phyloP scores from a whole-genome alignment of 2,888 invertebrate species.

The Nycteola revayana region DNA sequence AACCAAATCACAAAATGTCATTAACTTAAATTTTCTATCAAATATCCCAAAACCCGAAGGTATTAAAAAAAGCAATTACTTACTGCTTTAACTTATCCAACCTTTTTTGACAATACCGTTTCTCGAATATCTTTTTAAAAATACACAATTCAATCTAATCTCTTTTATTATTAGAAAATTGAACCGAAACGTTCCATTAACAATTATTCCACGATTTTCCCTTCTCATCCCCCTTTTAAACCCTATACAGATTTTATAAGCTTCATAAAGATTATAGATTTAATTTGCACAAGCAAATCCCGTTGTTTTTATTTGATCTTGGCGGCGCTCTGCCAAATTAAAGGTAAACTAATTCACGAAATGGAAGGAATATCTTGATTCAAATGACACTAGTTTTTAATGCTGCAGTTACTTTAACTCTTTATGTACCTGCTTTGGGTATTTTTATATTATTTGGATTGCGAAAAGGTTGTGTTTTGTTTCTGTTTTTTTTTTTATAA shows the following conservation, averaged over 20 bases:
- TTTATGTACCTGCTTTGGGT: too few species aligned
- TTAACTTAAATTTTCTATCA: too few species aligned
- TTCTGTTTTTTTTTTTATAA: too few species aligned
- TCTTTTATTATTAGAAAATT: slow-evolving; percentile 8
- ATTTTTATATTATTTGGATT: too few species aligned
- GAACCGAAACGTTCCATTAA: slow-evolving; percentile 10
- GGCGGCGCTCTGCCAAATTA: slow-evolving; percentile 63
- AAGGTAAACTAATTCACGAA: slow-evolving; percentile 74
- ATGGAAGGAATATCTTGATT: slow-evolving; percentile 42
- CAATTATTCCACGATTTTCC: slow-evolving; percentile 19
- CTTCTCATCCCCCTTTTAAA: slow-evolving; percentile 21
- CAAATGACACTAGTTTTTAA: neutral
- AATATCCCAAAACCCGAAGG: too few species aligned
- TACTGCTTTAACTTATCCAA: too few species aligned
- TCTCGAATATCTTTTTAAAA: too few species aligned
- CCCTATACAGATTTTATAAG: slow-evolving; percentile 34
- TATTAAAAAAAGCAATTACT: too few species aligned
- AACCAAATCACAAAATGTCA: too few species aligned
- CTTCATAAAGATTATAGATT: slow-evolving; percentile 49
- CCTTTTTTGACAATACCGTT: too few species aligned
- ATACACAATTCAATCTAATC: neutral
- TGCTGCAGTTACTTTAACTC: too few species aligned
- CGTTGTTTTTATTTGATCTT: slow-evolving; percentile 41
- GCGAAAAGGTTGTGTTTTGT: too few species aligned
- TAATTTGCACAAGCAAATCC: slow-evolving; percentile 40